Base-by-base conservation (phyloP, 2,113 vertebrate species). In the Spilogale gracilis region DNA sequence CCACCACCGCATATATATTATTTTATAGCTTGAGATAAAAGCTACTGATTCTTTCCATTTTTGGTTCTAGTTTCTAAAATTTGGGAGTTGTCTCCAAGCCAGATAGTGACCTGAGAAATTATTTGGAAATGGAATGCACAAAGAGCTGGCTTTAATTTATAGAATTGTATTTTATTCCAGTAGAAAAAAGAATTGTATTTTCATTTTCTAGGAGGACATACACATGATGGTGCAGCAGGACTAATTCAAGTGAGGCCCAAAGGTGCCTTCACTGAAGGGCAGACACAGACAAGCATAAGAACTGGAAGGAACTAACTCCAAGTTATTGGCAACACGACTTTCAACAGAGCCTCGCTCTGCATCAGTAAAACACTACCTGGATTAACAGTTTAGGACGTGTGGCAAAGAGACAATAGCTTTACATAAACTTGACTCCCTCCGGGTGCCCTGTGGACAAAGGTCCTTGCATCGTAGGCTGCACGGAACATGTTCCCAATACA, bases 1-100 rank as follows among this genome's bases (percentile, higher is more conserved):
- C 93, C 97, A 96, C 95, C 88, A 97, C 92, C 86, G 86, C 89
- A 95, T 95, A 96, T 78, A 89, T 95, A 97, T 96, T 97, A 96
- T 96, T 97, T 92, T 97, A n/a, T 8, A 95, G 54, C 20, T 10
- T 78, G 50, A 63, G 23, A 93, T 60, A 61, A 93, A 96, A 93
- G 52, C 48, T 91, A 52, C 21, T 88, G 82, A 95, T 76, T 85
- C 21, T 60, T 96, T 93, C 11, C 1, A 5, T 83, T 78, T 76
- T 76, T 1, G 43, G 76, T 82, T 71, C 23, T 17, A 45, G 20
- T 96, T 94, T 95, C 69, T 95, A 78, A 94, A 93, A 45, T 89
- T 94, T 86, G 76, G 65, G 27, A 63, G 23, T 86, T 27, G 60
- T 95, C 96, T 96, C 78, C 95, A 87, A 95, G 71, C n/a, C 30